Evolutionary conservation across 2,888 invertebrate species (phyloP).

Genomic region (Macrosiphum euphorbiae): DNA sequence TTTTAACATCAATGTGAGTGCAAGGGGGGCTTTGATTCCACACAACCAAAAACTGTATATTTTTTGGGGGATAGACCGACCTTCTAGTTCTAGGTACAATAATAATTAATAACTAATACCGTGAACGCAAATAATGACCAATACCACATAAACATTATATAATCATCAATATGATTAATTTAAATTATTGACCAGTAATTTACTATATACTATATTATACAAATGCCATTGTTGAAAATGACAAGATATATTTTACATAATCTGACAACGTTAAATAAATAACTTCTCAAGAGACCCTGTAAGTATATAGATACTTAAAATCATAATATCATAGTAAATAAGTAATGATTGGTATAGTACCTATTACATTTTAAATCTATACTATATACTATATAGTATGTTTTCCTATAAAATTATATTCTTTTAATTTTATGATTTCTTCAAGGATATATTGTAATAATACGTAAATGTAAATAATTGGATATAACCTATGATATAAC

Average conservation of each 20-base stretch:
- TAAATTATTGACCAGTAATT: background rate
- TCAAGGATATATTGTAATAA: slow-evolving; percentile 11
- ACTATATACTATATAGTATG: background rate
- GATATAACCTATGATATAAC: background rate
- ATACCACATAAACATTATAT: background rate
- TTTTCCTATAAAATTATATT: slow-evolving; percentile 15
- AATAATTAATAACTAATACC: background rate
- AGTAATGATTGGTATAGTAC: background rate
- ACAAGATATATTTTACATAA: background rate
- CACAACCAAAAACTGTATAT: too few species aligned
- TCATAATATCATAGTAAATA: background rate
- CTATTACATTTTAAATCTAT: background rate
- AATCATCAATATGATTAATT: background rate
- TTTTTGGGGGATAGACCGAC: too few species aligned
- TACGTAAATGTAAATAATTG: slow-evolving; percentile 37
- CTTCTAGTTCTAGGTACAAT: too few species aligned
- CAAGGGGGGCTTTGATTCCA: too few species aligned
- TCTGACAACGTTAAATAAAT: background rate
- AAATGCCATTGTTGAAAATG: background rate
- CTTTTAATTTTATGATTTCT: background rate
- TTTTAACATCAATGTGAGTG: too few species aligned
- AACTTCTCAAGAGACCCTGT: background rate
- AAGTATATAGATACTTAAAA: background rate
- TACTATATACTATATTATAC: background rate
- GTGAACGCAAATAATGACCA: background rate